Base-by-base conservation (phyloP, 2,797 vertebrate species). In the Syndactyla subalaris region DNA sequence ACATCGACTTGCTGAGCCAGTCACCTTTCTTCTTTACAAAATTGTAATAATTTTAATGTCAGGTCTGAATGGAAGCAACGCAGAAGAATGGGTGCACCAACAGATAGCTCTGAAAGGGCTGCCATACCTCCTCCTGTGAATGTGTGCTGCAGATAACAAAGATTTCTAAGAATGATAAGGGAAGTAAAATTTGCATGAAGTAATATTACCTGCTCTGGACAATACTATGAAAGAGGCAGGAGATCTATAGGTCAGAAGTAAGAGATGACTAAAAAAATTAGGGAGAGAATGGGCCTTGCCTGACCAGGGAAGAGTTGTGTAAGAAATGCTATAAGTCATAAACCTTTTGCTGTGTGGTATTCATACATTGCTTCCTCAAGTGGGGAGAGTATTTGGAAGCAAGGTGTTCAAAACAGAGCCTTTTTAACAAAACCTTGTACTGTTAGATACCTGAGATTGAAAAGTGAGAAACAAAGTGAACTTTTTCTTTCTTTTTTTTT, bases 121-220 rank as follows among this genome's bases (percentile, higher is more conserved):
- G 17, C 23, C 0, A 1, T 83, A 70, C 12, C 45, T 67, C 30
- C n/a, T 75, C 5, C 43, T 91, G 39, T 91, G 73, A 85, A 70
- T 66, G 62, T 66, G 51, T 49, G 19, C 39, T 75, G 71, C 34
- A 80, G 72, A 93, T 85, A 95, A 89, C 24, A 73, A 57, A 58
- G 84, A 85, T 86, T 94, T 88, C 51, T 81, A 39, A 71, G 85
- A 95, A 84, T 39, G 15, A 77, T 85, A 85, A 39, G 21, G 32
- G 38, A 81, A 74, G 65, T 58, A 63, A 75, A 62, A 81, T 92
- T 75, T 78, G 7, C 52, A 30, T 73, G 22, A 73, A 79, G 24
- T 49, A 59, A 34, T 65, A 23, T 85, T 79, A 61, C 38, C n/a
- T 10, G 1, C 45, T 85, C 29, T 63, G 55, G n/a, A 41, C 22